Evolutionary conservation across 1,140 invertebrate species (phyloP).

Genomic region (Drosophila sturtevanti): DNA sequence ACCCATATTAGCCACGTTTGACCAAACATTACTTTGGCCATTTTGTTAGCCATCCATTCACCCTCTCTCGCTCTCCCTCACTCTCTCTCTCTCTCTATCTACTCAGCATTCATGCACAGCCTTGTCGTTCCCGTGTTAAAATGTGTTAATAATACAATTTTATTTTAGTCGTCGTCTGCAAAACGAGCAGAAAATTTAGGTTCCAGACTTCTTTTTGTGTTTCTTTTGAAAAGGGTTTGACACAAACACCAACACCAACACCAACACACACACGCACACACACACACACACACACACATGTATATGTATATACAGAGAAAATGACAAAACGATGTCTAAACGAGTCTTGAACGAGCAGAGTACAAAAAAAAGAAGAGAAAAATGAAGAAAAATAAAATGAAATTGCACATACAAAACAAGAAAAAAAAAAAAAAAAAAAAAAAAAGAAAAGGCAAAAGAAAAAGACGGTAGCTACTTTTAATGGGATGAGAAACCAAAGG

Average conservation of each 20-base stretch:
- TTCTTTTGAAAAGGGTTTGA: conserved; percentile 77
- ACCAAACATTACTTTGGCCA: conserved; percentile 67
- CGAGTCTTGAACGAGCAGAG: conserved; percentile 66
- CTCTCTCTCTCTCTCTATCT: not conserved
- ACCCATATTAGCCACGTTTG: conserved; percentile 68
- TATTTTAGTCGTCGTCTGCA: conserved; percentile 49
- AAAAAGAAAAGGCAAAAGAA: not conserved
- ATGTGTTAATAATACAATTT: conserved; percentile 81
- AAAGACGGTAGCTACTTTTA: not conserved
- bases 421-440: not conserved
- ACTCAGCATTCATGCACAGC: not conserved
- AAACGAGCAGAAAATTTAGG: conserved; percentile 43
- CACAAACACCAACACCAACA: conserved; percentile 24
- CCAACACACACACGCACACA: conserved; percentile 2
- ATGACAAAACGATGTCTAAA: conserved; percentile 79
- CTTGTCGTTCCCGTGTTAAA: conserved; percentile 23
- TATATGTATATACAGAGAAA: conserved; percentile 19
- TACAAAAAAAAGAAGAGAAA: conserved; percentile 43
- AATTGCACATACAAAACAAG: conserved; percentile 28
- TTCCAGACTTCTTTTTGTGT: conserved; percentile 41
- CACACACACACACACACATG: not conserved
- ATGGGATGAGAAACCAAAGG: not conserved
- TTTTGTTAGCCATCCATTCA: not conserved
- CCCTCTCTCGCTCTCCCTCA: not conserved
- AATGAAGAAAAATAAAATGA: conserved; percentile 57